phyloP scores from a whole-genome alignment of 1,140 invertebrate species.

The Heterodera schachtii region DNA sequence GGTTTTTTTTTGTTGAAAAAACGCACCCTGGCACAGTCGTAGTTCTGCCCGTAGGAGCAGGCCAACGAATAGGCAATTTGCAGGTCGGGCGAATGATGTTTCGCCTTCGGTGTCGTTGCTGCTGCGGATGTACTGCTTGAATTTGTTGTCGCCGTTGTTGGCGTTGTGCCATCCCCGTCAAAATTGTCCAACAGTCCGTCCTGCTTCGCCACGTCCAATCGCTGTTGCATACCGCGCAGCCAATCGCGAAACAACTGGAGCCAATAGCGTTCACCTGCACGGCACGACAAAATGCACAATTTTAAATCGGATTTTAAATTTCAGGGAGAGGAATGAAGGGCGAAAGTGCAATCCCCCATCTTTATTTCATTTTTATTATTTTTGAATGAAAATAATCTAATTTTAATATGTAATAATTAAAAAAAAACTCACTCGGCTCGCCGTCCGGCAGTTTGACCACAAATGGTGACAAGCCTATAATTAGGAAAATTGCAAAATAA shows the following conservation, averaged over 20 bases:
- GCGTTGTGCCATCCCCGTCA: background rate
- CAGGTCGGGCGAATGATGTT: background rate
- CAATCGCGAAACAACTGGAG: constrained; percentile 20
- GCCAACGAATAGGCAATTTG: constrained; percentile 21
- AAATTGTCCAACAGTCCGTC: background rate
- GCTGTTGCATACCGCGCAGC: constrained; percentile 12
- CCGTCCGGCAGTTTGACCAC: constrained; percentile 59
- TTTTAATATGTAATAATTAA: background rate
- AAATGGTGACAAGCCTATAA: constrained; percentile 57
- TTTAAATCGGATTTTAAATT: constrained; percentile 33
- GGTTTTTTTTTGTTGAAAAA: background rate
- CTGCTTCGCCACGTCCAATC: background rate
- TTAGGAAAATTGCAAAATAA: too few species aligned
- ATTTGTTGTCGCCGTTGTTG: background rate
- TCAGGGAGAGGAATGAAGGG: too few species aligned
- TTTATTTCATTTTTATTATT: too few species aligned
- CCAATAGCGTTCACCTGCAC: constrained; percentile 23
- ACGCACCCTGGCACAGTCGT: constrained; percentile 55
- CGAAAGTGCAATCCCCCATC: too few species aligned
- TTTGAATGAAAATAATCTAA: too few species aligned
- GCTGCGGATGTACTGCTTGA: background rate
- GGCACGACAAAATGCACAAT: constrained; percentile 57
- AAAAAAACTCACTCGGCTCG: constrained; percentile 33
- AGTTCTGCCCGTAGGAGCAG: constrained; percentile 44
- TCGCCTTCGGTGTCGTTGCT: background rate